Conservation (phyloP, 2,113 vertebrate species). For the Plotosus lineatus region DNA sequence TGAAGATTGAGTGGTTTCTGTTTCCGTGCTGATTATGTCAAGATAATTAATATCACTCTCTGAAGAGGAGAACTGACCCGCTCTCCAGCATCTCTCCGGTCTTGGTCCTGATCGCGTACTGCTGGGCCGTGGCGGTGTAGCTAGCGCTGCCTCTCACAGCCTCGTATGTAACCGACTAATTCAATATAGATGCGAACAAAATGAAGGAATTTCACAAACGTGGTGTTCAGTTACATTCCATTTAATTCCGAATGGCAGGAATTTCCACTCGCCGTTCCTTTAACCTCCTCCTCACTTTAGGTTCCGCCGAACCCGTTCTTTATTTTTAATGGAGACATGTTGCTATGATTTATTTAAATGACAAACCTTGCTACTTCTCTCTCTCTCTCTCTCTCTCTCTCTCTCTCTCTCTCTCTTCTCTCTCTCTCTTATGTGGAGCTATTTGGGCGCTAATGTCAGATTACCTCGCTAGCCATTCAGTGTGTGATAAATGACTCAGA, state of each 20-base stretch:
- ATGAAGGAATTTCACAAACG: background rate
- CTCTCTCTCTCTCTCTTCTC: background rate
- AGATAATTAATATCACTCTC: background rate
- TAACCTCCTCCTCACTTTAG: slow-evolving; percentile 47
- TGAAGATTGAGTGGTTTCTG: background rate
- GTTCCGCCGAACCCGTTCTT: slow-evolving; percentile 25
- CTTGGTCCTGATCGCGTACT: background rate
- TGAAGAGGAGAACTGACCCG: background rate
- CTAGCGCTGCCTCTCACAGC: background rate
- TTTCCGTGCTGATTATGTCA: background rate
- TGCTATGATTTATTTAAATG: slow-evolving; percentile 72
- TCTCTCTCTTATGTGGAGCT: slow-evolving; percentile 61
- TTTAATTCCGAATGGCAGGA: background rate
- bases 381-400: slow-evolving; percentile 9
- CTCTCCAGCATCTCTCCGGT: background rate
- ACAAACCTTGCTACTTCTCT: slow-evolving; percentile 61
- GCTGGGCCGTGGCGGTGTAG: background rate
- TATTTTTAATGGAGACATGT: slow-evolving; percentile 64
- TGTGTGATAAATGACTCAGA: slow-evolving; percentile 72
- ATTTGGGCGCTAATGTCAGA: slow-evolving; percentile 74
- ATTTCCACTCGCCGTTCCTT: background rate
- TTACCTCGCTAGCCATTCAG: slow-evolving; percentile 72
- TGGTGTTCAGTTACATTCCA: background rate
- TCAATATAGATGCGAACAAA: background rate
- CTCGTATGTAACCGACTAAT: background rate